Evolutionary conservation across 1,140 invertebrate species (phyloP).

Genomic region (Neocloeon triangulifer): DNA sequence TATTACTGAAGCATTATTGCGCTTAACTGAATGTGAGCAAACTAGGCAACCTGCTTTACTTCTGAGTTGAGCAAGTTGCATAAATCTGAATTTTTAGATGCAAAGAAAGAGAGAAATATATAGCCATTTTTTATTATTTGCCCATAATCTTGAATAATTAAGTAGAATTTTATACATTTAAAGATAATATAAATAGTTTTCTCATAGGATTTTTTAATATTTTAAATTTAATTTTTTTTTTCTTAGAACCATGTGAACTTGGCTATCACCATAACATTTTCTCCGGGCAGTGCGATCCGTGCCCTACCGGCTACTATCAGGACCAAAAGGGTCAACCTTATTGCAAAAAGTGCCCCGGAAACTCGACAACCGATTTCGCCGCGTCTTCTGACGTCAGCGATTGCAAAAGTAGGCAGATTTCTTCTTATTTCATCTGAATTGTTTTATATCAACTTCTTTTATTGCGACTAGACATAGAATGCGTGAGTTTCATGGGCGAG

Average conservation of each 20-base stretch:
- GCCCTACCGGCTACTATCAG: constrained; percentile 5
- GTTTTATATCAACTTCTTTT: not conserved
- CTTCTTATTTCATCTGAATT: too few relatives aligned
- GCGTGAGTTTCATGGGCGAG: constrained; percentile 5
- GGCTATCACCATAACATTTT: constrained; percentile 1
- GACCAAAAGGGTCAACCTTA: not conserved
- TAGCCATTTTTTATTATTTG: too few relatives aligned
- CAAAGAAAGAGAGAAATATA: too few relatives aligned
- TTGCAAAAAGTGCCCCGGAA: constrained; percentile 5
- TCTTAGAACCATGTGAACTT: constrained; percentile 1
- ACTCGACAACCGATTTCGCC: constrained; percentile 4
- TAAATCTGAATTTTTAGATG: too few relatives aligned
- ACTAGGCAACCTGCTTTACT: too few relatives aligned
- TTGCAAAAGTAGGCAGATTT: constrained; percentile 7
- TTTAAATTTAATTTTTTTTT: not conserved
- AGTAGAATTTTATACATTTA: too few relatives aligned
- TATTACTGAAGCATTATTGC: too few relatives aligned
- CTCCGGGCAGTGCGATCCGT: constrained; percentile 1
- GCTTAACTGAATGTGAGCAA: too few relatives aligned
- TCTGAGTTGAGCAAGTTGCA: too few relatives aligned
- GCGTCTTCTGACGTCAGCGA: constrained; percentile 2
- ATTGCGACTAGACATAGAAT: constrained; percentile 2
- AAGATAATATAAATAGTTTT: too few relatives aligned
- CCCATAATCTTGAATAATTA: too few relatives aligned
- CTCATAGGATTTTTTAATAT: too few relatives aligned